Percentiles rank a stretch among this genome's conserved stretches.
Evolutionary conservation across 2,113 vertebrate genomes (phyloP).

Genomic region (Fulmarus glacialis): DNA sequence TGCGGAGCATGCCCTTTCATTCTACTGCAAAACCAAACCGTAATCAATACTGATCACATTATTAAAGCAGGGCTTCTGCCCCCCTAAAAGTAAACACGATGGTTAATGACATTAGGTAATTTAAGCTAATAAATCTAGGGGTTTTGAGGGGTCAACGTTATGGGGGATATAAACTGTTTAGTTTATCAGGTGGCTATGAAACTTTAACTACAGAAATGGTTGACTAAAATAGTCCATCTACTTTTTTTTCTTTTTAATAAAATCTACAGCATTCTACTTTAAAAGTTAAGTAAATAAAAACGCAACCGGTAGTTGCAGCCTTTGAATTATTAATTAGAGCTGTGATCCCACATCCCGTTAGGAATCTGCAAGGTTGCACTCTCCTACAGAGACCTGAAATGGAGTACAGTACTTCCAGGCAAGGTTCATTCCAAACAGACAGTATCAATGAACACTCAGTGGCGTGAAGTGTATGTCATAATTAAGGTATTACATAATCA

Average conservation of each 20-base stretch:
- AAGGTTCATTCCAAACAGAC: conserved; percentile 82
- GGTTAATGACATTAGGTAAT: conserved; percentile 11
- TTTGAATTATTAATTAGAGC: conserved; percentile 61
- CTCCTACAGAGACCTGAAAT: conserved; percentile 66
- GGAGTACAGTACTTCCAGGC: conserved; percentile 74
- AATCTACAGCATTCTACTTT: conserved; percentile 71
- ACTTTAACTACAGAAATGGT: conserved; percentile 63
- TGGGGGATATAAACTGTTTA: neutral
- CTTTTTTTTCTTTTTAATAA: conserved; percentile 53
- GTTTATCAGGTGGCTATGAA: conserved; percentile 66
- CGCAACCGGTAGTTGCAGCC: conserved; percentile 69
- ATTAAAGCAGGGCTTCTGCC: conserved; percentile 23
- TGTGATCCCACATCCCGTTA: conserved; percentile 69
- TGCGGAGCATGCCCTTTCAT: neutral
- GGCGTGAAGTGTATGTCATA: conserved; percentile 77
- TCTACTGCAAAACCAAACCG: neutral
- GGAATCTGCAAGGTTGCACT: conserved; percentile 65
- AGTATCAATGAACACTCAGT: conserved; percentile 77
- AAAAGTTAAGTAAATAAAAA: conserved; percentile 71
- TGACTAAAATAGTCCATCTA: conserved; percentile 75
- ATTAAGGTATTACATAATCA: conserved; percentile 80
- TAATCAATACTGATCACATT: neutral
- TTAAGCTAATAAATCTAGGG: neutral
- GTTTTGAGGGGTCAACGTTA: neutral
- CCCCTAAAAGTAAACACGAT: neutral